Evolutionary conservation across 1,140 invertebrate genomes (phyloP).

Genomic region (Euwallacea similis): DNA sequence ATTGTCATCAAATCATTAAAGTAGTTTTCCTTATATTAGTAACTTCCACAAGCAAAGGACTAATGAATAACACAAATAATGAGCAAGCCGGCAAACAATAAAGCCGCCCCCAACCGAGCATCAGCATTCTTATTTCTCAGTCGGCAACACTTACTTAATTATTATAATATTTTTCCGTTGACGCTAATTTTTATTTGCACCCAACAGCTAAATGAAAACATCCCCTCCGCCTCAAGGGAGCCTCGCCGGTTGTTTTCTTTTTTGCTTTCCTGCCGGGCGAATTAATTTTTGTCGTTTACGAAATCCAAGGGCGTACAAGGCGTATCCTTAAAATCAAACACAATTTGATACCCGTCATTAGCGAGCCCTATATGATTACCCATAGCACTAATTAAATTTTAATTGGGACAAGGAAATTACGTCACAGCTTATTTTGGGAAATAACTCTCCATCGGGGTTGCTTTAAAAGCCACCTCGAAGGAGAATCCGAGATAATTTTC

Average conservation of each 20-base stretch:
- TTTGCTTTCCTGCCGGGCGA: constrained; percentile 6
- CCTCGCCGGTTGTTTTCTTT: not conserved
- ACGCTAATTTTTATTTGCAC: not conserved
- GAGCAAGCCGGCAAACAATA: too few species aligned
- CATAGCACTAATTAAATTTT: not conserved
- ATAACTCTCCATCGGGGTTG: not conserved
- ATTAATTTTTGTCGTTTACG: constrained; percentile 9
- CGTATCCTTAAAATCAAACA: not conserved
- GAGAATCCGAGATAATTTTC: not conserved
- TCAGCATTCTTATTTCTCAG: too few species aligned
- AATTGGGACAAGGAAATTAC: not conserved
- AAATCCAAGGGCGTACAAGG: not conserved
- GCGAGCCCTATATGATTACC: not conserved
- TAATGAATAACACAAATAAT: too few species aligned
- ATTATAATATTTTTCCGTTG: too few species aligned
- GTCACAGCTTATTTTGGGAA: not conserved
- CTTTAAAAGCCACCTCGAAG: not conserved
- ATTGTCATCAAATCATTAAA: too few species aligned
- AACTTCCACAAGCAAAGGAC: too few species aligned
- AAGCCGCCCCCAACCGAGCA: too few species aligned
- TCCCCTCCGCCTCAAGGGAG: not conserved
- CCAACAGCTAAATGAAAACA: not conserved
- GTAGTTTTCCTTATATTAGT: too few species aligned
- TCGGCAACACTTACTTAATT: too few species aligned
- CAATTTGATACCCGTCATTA: too few species aligned